phyloP scores from a whole-genome alignment of 2,113 vertebrate genomes.

The Solenodon paradoxus region DNA sequence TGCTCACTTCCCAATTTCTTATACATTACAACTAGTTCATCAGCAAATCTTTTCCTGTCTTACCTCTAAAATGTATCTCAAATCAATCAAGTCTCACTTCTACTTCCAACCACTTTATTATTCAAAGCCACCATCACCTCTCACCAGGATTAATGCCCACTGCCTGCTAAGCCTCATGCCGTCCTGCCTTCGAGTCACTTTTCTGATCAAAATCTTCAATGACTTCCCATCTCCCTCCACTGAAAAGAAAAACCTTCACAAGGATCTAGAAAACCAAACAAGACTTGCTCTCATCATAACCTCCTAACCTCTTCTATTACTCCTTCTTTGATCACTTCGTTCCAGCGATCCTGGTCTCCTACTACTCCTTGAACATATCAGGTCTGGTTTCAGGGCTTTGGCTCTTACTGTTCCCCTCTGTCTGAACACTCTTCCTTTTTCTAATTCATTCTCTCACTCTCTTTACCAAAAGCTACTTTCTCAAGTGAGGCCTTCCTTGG shows the following conservation, averaged over 20 bases:
- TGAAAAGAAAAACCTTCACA: neutral
- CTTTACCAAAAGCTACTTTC: neutral
- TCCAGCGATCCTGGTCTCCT: neutral
- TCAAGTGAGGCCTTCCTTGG: neutral
- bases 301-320: neutral
- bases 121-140: too few relatives aligned
- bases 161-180: neutral
- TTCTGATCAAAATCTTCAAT: neutral
- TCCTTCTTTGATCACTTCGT: neutral
- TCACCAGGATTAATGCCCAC: neutral
- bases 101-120: too few relatives aligned
- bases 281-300: neutral
- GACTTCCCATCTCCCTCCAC: neutral
- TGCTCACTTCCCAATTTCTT: neutral
- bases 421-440: neutral
- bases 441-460: neutral
- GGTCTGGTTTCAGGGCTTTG: neutral
- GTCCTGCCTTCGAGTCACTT: too few relatives aligned
- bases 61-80: constrained; percentile 9
- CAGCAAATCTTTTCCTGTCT: neutral
- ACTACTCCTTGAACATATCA: neutral
- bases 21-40: neutral
- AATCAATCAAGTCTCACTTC: too few relatives aligned
- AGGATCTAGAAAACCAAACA: neutral
- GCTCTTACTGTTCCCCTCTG: neutral